Base-by-base conservation (phyloP, 2,797 vertebrate species). In the Sorex maritimensis region DNA sequence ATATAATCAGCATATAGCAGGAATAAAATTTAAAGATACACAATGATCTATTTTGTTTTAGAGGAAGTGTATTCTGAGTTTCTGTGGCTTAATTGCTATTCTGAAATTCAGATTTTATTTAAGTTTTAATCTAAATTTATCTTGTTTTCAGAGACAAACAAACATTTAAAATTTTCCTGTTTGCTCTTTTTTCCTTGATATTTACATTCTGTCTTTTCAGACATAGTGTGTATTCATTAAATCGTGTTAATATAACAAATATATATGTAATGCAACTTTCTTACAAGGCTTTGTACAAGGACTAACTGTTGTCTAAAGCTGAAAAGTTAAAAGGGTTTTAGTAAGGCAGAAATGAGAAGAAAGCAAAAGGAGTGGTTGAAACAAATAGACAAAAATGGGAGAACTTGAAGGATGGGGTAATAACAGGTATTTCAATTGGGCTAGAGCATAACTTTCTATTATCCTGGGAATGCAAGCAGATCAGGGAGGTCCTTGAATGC, bases 401-500 rank as follows among this genome's bases (percentile, higher is more conserved):
- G n/a, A 15, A 30, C 73, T n/a, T 52, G 38, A 46, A 52, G 73
- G 30, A 11, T 38, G 26, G 61, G 75, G 26, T 71, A 28, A 44
- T 67, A 30, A 14, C 52, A 88, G 81, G 38, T 69, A 75, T 81
- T 88, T 74, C 61, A n/a, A 0, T 23, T 77, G 81, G 73, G 26
- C 67, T 44, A 23, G 14, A 78, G 30, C 52, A 49, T 69, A 44
- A 69, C 21, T 93, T 84, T 77, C 81, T 86, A 1, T 73, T 44
- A 46, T 94, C 78, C 92, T 78, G 46, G 83, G 30, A 86, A 28
- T 73, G 24, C 52, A 95, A 89, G n/a, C 75, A 74, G 30, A 87
- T 75, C 81, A 17, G 71, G 79, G 84, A 81, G 44, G 30, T 93
- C 81, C 71, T 77, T 92, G 67, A 92, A 92, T 96, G 94, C 95